Evolutionary conservation across 2,888 invertebrate genomes (phyloP).

Genomic region (Polyommatus icarus): DNA sequence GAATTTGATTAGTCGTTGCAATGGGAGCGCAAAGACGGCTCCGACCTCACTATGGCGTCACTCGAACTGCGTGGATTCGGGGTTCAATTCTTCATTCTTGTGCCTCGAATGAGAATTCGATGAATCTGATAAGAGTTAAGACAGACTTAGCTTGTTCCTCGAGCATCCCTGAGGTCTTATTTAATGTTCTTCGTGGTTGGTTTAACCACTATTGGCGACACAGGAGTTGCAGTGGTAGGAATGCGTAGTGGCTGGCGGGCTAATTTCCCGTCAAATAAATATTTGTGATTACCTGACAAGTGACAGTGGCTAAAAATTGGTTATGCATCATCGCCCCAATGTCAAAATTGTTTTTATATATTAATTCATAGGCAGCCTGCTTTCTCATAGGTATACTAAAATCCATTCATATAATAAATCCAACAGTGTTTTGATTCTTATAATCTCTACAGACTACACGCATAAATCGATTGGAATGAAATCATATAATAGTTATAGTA

Average conservation of each 20-base stretch:
- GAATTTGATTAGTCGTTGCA: background rate
- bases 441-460: too few species aligned
- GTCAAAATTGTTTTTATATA: too few species aligned
- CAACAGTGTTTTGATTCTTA: too few species aligned
- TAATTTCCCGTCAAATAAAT: background rate
- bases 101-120: background rate
- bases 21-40: background rate
- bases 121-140: background rate
- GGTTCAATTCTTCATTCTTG: background rate
- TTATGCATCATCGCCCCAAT: background rate
- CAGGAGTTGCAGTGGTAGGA: background rate
- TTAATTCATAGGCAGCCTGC: too few species aligned
- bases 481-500: too few species aligned
- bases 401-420: too few species aligned
- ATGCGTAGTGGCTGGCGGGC: background rate
- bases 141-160: background rate
- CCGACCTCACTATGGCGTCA: background rate
- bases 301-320: background rate
- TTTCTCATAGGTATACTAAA: too few species aligned
- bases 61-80: background rate
- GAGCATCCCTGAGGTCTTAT: background rate
- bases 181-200: background rate
- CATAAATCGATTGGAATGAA: too few species aligned
- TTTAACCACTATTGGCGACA: too few species aligned
- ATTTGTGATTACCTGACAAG: background rate